Base-by-base conservation (phyloP, 2,888 invertebrate genomes). In the Hyposoter didymator region DNA sequence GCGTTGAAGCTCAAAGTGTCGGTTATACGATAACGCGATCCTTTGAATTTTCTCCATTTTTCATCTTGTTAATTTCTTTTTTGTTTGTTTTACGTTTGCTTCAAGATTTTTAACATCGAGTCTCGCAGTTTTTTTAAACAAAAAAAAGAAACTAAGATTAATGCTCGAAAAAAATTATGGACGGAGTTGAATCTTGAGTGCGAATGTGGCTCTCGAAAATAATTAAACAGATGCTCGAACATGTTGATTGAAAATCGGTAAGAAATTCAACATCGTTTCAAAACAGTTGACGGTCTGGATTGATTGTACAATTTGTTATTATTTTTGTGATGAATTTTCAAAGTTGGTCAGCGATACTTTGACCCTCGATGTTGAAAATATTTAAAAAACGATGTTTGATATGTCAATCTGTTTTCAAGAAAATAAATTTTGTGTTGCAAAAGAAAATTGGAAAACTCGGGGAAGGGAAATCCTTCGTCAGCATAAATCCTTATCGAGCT, bases 391-490 rank as follows among this genome's bases (percentile, higher is more conserved):
- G 35, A 6, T 6, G 1, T 35, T 35, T 35, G 1, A 35, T 35
- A 6, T 5, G 35, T 35, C 35, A 5, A 35, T 35, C 35, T 0
- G 35, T 35, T 35, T 35, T 35, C 0, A 49, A 49, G n/a, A 5
- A 17, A n/a, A 6, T 6, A 45, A 69, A 39, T 47, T 12, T 47
- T 47, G 45, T 47, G 45, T 47, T 14, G 17, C 45, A 45, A 0
- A 28, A 47, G 10, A 47, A 69, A 45, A 49, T 45, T 28, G 32
- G 8, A 49, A n/a, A 32, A 49, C 17, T 22, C 70, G 32, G 17
- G 14, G 10, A 49, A 49, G 45, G 10, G 6, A 49, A 70, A 32
- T 70, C 32, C 47, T 49, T 70, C 47, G 70, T 70, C 70, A 32
- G 8, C n/a, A n/a, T 7, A 70, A 17, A 70, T 70, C n/a, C 62